Base-by-base conservation (phyloP, 2,888 invertebrate species). In the Ligdia adustata region DNA sequence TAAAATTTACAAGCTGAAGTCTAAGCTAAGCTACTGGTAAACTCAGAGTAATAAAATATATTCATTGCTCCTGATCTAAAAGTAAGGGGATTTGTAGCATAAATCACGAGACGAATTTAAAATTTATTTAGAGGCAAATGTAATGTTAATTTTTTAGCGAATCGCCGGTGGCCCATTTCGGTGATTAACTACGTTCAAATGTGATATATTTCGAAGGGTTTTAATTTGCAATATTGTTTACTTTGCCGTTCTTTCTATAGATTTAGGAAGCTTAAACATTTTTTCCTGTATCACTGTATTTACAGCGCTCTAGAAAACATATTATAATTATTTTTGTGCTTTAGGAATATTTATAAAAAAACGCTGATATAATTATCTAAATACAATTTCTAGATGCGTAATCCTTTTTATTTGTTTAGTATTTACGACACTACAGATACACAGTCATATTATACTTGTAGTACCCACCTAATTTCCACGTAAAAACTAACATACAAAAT, bases 61-160 rank as follows among this genome's bases (percentile, higher is more conserved):
- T 1, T 31, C 13, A 7, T 15, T 1, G 13, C 47, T 41, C 12
- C n/a, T 18, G 2, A 37, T 2, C 22, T 12, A 35, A 37, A 26
- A 52, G 42, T 33, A 38, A 31, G 33, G 57, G 73, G 75, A 72
- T 61, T 69, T 68, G 62, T 60, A 56, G 55, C 72, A 69, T 85
- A 83, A 82, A 84, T 86, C 78, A 79, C 51, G 55, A 58, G 69
- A 73, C 69, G 66, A 79, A 82, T 83, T 76, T 76, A 72, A 80
- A 81, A 84, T 82, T 81, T 84, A 84, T 83, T 80, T 76, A 74
- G 70, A 75, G 72, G 70, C 77, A 81, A 77, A 79, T 81, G 79
- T 68, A 71, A 71, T 69, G 72, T 72, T 72, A 74, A 75, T 82
- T 83, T 81, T 81, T 77, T 79, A 78, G 77, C 68, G 70, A 73